These are phyloP conservation scores for Drosophila fungiperda DNA, from an alignment of 2,888 invertebrate species.

Conservation along the genomic window DNA sequence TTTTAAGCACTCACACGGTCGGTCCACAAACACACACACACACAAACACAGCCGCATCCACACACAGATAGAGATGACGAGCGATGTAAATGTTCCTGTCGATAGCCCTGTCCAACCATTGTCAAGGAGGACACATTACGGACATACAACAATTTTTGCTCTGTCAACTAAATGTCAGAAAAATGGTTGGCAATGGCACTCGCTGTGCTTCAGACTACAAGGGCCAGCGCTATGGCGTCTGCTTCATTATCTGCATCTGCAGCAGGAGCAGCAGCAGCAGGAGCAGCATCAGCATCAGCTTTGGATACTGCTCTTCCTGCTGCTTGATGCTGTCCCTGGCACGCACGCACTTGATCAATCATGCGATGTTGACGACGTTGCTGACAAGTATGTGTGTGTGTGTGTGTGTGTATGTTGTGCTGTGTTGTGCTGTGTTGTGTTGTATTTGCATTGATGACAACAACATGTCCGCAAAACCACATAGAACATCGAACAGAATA, in stretches of 20 bases:
- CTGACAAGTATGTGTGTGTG: slow-evolving; percentile 55
- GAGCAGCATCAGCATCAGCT: slow-evolving; percentile 1
- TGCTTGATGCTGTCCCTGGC: slow-evolving; percentile 64
- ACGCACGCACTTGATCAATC: slow-evolving; percentile 79
- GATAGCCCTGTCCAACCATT: slow-evolving; percentile 41
- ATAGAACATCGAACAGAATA: not conserved
- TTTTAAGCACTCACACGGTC: slow-evolving; percentile 70
- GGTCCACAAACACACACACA: slow-evolving; percentile 13
- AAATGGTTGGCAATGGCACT: slow-evolving; percentile 66
- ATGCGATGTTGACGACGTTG: slow-evolving; percentile 64
- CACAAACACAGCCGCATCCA: not conserved
- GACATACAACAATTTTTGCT: slow-evolving; percentile 75
- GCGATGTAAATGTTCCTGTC: slow-evolving; percentile 57
- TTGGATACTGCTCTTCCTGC: slow-evolving; percentile 8
- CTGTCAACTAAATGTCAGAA: slow-evolving; percentile 80
- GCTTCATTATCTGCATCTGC: not conserved
- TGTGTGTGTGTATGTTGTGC: not conserved
- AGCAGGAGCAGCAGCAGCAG: not conserved
- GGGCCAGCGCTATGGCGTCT: not conserved
- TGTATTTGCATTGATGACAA: slow-evolving; percentile 78
- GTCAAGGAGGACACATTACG: slow-evolving; percentile 68
- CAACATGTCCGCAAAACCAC: slow-evolving; percentile 68
- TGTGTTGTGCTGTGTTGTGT: slow-evolving; percentile 22
- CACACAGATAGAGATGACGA: slow-evolving; percentile 1
- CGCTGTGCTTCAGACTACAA: slow-evolving; percentile 34